phyloP scores from a whole-genome alignment of 2,888 invertebrate genomes.

The Drosophila mimica region DNA sequence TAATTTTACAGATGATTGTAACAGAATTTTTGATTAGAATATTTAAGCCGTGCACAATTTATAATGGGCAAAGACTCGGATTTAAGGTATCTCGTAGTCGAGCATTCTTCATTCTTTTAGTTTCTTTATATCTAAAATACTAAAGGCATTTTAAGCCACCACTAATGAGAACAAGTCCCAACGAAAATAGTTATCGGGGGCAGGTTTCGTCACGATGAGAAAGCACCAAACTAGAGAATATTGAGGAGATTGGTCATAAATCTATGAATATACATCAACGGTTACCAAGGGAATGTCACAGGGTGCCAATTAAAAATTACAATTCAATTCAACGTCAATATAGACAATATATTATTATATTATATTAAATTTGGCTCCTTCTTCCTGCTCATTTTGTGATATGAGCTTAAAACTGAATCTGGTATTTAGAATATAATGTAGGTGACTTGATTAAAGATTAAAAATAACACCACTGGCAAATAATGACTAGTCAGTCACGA shows the following conservation, averaged over 20 bases:
- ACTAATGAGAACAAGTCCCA: neutral
- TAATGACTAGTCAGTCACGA: neutral
- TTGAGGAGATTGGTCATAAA: constrained; percentile 2
- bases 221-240: neutral
- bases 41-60: neutral
- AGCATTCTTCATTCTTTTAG: neutral
- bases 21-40: neutral
- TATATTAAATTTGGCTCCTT: neutral
- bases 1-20: no score
- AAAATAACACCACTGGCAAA: neutral
- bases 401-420: neutral
- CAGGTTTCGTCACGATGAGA: constrained; percentile 28
- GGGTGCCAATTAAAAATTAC: neutral
- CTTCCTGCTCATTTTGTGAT: neutral
- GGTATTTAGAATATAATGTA: neutral
- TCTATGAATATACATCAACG: neutral
- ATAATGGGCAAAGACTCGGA: neutral
- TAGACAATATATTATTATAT: neutral
- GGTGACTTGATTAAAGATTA: neutral
- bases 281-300: constrained; percentile 6
- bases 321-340: neutral
- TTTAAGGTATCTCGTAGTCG: neutral
- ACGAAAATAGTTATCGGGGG: neutral
- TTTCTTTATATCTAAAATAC: constrained; percentile 13
- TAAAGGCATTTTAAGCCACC: constrained; percentile 44